phyloP scores from a whole-genome alignment of 2,888 invertebrate species.

The Orthonevra nobilis region DNA sequence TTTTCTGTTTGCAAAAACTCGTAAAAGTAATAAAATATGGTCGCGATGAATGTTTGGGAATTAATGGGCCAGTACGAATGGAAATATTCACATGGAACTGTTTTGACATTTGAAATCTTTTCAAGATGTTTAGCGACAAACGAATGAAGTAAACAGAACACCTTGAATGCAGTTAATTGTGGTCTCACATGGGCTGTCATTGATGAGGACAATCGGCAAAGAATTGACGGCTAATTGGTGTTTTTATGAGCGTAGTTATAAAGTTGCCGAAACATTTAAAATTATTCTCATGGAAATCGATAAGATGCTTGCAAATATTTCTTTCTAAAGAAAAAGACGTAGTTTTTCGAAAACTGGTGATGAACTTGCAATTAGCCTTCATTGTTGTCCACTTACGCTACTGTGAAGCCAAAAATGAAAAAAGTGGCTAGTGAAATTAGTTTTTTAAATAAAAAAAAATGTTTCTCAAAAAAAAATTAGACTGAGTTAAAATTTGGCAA shows the following conservation, averaged over 20 bases:
- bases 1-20: conserved; percentile 24
- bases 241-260: neutral
- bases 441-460: too few species aligned
- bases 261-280: too few species aligned
- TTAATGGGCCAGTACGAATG: conserved; percentile 67
- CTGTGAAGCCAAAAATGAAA: too few species aligned
- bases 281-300: too few species aligned
- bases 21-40: conserved; percentile 64
- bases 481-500: too few species aligned
- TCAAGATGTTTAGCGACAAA: neutral
- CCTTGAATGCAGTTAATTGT: conserved; percentile 32
- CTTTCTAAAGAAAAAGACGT: too few species aligned
- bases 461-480: too few species aligned
- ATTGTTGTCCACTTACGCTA: too few species aligned
- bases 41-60: conserved; percentile 57
- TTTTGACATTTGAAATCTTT: conserved; percentile 27
- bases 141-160: neutral
- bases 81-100: conserved; percentile 33
- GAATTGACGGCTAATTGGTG: conserved; percentile 26
- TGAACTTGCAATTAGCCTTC: too few species aligned
- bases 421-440: too few species aligned
- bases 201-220: neutral
- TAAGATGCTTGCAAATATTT: too few species aligned
- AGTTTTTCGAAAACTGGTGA: too few species aligned
- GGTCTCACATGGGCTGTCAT: neutral